phyloP scores from a whole-genome alignment of 2,797 vertebrate genomes.

The Oreortyx pictus region DNA sequence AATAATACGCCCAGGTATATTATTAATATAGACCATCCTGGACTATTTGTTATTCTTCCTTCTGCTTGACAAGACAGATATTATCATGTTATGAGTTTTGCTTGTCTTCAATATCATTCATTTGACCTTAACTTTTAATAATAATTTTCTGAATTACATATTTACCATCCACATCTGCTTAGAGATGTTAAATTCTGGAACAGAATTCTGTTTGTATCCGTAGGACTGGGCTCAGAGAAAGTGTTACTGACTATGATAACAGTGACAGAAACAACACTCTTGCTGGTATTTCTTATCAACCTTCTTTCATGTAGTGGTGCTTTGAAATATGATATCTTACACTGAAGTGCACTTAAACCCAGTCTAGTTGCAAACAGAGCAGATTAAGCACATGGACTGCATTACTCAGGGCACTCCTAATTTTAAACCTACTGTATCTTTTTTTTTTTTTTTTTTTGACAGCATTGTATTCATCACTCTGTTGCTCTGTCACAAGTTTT shows the following conservation, averaged over 20 bases:
- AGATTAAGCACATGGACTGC: not conserved
- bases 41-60: not conserved
- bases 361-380: not conserved
- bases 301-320: not conserved
- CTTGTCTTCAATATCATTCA: not conserved
- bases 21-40: not conserved
- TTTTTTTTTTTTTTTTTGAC: no score
- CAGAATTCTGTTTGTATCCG: not conserved
- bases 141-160: not conserved
- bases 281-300: not conserved
- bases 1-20: not conserved
- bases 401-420: not conserved
- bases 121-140: not conserved
- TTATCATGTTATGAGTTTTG: not conserved
- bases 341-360: not conserved
- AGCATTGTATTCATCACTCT: not conserved
- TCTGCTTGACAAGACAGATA: not conserved
- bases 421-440: not conserved
- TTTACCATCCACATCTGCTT: not conserved
- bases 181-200: not conserved
- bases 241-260: not conserved
- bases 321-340: not conserved
- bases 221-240: not conserved
- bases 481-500: not conserved
- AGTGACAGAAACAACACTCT: not conserved